Evolutionary conservation across 2,113 vertebrate species (phyloP), one percentile per base, ranked within the genome.

Genomic region (Sinocyclocheilus rhinocerous): DNA sequence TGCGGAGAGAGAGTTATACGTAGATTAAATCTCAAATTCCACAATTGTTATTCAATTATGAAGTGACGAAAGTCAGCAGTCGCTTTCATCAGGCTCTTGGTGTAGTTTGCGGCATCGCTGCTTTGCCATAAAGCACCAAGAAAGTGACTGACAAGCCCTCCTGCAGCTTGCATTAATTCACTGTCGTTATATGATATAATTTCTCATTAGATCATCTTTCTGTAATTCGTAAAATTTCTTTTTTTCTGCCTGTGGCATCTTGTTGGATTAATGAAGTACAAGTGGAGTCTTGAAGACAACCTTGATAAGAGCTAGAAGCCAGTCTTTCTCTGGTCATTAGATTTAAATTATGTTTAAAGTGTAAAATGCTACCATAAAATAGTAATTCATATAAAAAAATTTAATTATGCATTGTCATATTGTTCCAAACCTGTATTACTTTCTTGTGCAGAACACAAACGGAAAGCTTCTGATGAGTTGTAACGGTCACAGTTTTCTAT

Each of bases 31-130:
- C 83, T 83, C 75, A 67, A 36, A 84, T 52, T 75, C 57, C 67
- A 76, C 24, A 57, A 73, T 26, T 73, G 78, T 73, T 85, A 87
- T 83, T 78, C 22, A 78, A 87, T 84, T 77, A 79, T 70, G 78
- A 81, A 16, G 81, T 83, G 65, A 55, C 84, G n/a, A 77, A 42
- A 83, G 67, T 72, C 70, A 72, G 45, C 59, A n/a, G 20, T 70
- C 18, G 36, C 57, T 72, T 76, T 59, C n/a, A 11, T 50, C 39
- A 81, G 39, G 50, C 36, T 55, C 48, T 85, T 18, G 75, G 57
- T 69, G 77, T 22, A 10, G 50, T 78, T 84, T 45, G 65, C n/a
- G 4, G 50, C 20, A 50, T 33, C 4, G 11, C 20, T 22, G 81
- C 42, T 61, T 61, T 8, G 4, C 55, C 83, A 61, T 39, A 52